These are phyloP conservation scores for Romanogobio albipinnatus DNA, from an alignment of 2,113 vertebrate species.

Conservation along the genomic window DNA sequence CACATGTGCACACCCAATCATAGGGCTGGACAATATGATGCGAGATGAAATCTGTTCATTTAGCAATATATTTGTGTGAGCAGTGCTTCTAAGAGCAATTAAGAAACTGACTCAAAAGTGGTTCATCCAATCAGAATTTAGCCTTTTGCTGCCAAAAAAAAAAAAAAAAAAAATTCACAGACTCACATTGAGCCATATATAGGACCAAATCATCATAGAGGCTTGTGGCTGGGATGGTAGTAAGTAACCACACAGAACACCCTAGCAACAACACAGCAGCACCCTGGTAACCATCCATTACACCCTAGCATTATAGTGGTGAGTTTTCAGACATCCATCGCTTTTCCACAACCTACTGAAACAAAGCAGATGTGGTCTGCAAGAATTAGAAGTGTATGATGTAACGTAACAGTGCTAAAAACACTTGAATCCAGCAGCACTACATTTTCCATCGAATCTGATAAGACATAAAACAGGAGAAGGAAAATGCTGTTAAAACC, in stretches of 20 bases:
- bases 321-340: neutral
- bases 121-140: neutral
- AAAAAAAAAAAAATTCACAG: neutral
- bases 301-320: neutral
- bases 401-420: neutral
- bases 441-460: neutral
- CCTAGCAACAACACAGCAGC: neutral
- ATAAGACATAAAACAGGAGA: neutral
- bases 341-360: neutral
- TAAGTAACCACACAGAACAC: neutral
- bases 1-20: neutral
- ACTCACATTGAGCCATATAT: neutral
- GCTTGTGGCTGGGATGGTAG: neutral
- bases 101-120: neutral
- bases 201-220: neutral
- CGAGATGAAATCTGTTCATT: neutral
- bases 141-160: neutral
- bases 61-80: neutral
- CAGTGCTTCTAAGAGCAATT: neutral
- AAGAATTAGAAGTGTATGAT: neutral
- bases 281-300: neutral
- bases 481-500: neutral
- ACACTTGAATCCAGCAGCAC: neutral
- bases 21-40: neutral
- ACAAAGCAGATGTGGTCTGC: conserved; percentile 27